Conservation (phyloP, 1,140 invertebrate genomes). For the Papilio machaon region DNA sequence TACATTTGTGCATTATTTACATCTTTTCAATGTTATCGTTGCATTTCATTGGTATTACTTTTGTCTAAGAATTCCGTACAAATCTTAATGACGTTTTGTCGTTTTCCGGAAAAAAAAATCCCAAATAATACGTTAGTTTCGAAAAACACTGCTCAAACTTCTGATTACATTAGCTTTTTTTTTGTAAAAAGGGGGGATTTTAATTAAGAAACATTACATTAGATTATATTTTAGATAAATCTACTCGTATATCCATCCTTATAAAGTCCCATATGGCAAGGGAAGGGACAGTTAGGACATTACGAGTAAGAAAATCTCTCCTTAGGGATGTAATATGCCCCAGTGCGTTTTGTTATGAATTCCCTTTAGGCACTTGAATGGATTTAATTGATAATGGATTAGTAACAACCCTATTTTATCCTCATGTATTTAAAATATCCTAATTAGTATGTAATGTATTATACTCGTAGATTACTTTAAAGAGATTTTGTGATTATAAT, state of each 20-base stretch:
- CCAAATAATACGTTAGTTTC: neutral
- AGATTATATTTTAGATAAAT: neutral
- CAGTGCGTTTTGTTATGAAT: neutral
- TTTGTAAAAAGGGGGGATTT: too few relatives aligned
- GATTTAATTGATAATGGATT: neutral
- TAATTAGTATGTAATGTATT: neutral
- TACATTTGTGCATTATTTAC: neutral
- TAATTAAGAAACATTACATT: neutral
- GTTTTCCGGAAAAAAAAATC: too few relatives aligned
- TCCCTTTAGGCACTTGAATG: neutral
- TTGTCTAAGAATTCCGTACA: neutral
- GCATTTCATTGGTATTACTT: neutral
- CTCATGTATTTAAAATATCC: neutral
- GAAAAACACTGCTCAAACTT: too few relatives aligned
- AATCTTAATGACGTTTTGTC: neutral
- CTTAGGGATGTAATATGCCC: neutral
- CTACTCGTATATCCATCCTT: neutral
- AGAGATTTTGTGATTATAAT: neutral
- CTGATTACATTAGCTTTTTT: too few relatives aligned
- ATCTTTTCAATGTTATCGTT: neutral
- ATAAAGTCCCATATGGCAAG: neutral
- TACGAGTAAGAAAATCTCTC: neutral
- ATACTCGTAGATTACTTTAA: neutral
- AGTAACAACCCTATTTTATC: neutral
- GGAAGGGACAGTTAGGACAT: neutral